Base-by-base conservation (phyloP, 2,113 vertebrate genomes). In the Chlorodrepanis virens region DNA sequence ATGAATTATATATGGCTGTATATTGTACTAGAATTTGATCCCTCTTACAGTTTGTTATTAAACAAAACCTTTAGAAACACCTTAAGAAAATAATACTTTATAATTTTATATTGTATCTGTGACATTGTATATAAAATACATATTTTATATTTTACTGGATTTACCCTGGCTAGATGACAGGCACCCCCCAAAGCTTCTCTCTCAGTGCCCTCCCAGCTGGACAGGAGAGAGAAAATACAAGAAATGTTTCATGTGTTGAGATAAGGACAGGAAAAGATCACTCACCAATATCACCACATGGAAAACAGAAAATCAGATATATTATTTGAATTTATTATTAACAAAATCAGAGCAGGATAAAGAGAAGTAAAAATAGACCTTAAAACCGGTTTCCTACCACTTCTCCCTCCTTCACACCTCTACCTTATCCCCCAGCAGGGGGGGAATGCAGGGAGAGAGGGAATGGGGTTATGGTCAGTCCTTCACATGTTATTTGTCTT, bases 381-480 rank as follows among this genome's bases (percentile, higher is more conserved):
- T 42, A 42, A n/a, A 57, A 42, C 17, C 1, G 11, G 5, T 35
- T 57, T 40, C 15, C 4, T 4, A 9, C 12, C 10, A 14, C 1
- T 2, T 49, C 19, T 57, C 10, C 5, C 6, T 65, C 24, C 16
- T 67, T 49, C 8, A 13, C 24, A 60, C 6, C 10, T 83, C 25
- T 21, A 21, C 33, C 10, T 37, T 22, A 14, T 71, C 9, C 56
- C 4, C 4, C 10, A 85, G 35, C 4, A 40, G 24, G n/a, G n/a
- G n/a, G n/a, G n/a, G n/a, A n/a, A n/a, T 9, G 23, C 29, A 15
- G 5, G 12, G 10, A 40, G 29, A 57, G 3, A 42, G 3, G 29
- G 35, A 65, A 57, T 49, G 10, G 35, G 24, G 10, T 57, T 65
- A 49, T 65, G 23, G n/a, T 40, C 19, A 29, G 24, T 49, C 39